Evolutionary conservation across 2,113 vertebrate species (phyloP).

Genomic region (Platanista minor): DNA sequence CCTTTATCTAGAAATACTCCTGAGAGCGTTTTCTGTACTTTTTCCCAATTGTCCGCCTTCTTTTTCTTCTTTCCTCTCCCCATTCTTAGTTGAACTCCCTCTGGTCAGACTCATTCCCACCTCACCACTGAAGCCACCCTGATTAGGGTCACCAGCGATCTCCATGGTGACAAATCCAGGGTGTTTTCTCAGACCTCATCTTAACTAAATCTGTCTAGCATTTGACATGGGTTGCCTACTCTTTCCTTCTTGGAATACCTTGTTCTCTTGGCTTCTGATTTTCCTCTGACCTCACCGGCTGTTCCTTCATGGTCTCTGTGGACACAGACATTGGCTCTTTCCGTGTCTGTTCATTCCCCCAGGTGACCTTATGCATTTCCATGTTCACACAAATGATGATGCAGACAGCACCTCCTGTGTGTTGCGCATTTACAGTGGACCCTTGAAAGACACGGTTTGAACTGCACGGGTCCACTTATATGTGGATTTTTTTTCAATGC

Average conservation of each 20-base stretch:
- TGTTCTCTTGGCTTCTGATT: background rate
- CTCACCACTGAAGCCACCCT: background rate
- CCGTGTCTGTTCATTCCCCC: background rate
- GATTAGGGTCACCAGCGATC: background rate
- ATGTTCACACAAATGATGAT: background rate
- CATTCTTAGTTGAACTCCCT: background rate
- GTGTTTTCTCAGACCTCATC: background rate
- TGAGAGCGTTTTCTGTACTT: background rate
- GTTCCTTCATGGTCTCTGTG: background rate
- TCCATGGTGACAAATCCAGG: background rate
- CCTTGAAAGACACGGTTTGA: background rate
- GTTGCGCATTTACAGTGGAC: background rate
- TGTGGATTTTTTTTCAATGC: background rate
- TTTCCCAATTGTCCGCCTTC: background rate
- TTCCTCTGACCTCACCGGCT: background rate
- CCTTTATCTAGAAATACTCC: background rate
- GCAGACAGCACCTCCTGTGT: background rate
- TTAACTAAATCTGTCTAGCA: background rate
- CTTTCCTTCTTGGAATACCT: background rate
- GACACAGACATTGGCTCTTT: background rate
- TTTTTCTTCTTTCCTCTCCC: background rate
- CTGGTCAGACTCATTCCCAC: background rate
- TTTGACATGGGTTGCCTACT: background rate
- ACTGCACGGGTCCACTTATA: background rate
- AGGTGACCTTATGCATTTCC: background rate